A percentile compares a stretch with the other conserved stretches of the same genome.
phyloP scores from a whole-genome alignment of 2,797 vertebrate species.

The Argentina silus region DNA sequence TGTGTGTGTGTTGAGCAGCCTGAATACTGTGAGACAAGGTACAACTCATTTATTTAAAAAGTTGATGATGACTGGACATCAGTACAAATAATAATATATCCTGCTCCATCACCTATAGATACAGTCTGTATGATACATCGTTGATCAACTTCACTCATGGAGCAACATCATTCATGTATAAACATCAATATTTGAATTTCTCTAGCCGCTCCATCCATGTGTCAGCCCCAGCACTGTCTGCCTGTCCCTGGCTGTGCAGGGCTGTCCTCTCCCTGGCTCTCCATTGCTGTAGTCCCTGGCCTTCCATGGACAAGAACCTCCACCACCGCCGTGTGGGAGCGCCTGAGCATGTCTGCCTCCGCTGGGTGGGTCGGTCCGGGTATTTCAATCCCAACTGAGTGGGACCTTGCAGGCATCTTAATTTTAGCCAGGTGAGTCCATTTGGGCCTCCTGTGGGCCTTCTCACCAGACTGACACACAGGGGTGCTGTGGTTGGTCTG shows the following conservation, averaged over 20 bases:
- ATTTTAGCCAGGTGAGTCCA: background rate
- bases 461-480: conserved; percentile 24
- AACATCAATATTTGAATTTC: too few species aligned
- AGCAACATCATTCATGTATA: too few species aligned
- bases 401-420: too few species aligned
- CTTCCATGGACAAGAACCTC: conserved; percentile 61
- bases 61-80: too few species aligned
- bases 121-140: too few species aligned
- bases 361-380: background rate
- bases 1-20: too few species aligned
- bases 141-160: too few species aligned
- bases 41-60: too few species aligned
- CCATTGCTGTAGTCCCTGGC: conserved; percentile 12
- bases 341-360: conserved; percentile 20
- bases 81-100: too few species aligned
- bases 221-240: background rate
- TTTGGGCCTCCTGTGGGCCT: background rate
- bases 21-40: too few species aligned
- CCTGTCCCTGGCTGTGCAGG: background rate
- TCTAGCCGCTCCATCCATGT: background rate
- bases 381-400: too few species aligned
- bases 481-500: conserved; percentile 10
- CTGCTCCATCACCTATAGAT: too few species aligned
- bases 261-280: background rate
- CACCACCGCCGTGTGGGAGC: conserved; percentile 53